Percentiles rank a stretch among this genome's conserved stretches.
Evolutionary conservation across 1,140 invertebrate genomes (phyloP).

Genomic region (Drosophila lacteicornis): DNA sequence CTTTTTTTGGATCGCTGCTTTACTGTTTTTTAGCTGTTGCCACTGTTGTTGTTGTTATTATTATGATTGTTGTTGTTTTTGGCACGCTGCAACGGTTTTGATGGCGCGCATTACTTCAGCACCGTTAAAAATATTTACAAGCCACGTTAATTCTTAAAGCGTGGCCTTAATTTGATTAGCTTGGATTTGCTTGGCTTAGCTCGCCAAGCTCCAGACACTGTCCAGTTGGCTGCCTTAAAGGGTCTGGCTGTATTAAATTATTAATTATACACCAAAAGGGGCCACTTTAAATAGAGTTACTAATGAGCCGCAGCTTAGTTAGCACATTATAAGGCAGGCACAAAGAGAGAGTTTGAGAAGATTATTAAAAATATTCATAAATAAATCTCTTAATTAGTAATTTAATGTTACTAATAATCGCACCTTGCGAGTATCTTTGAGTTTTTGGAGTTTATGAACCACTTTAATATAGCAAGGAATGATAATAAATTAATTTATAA

Average conservation of each 20-base stretch:
- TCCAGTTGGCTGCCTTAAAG: conserved; percentile 45
- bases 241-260: conserved; percentile 13
- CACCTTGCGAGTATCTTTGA: too few species aligned
- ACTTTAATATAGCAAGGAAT: not conserved
- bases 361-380: not conserved
- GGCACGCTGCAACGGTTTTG: conserved; percentile 76
- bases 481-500: too few species aligned
- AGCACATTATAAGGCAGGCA: not conserved
- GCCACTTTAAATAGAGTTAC: not conserved
- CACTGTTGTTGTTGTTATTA: conserved; percentile 24
- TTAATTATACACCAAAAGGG: conserved; percentile 1
- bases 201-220: conserved; percentile 39
- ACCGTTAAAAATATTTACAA: conserved; percentile 82
- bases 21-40: conserved; percentile 63
- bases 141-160: conserved; percentile 82
- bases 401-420: not conserved
- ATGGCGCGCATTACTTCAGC: conserved; percentile 79
- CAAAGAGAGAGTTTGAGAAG: not conserved
- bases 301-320: not conserved
- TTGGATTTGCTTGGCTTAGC: conserved; percentile 66
- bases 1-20: conserved; percentile 63
- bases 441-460: too few species aligned
- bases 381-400: not conserved
- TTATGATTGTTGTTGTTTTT: conserved; percentile 44
- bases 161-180: conserved; percentile 83